Evolutionary conservation across 1,140 invertebrate species (phyloP).

Genomic region (Temnothorax nylanderi): DNA sequence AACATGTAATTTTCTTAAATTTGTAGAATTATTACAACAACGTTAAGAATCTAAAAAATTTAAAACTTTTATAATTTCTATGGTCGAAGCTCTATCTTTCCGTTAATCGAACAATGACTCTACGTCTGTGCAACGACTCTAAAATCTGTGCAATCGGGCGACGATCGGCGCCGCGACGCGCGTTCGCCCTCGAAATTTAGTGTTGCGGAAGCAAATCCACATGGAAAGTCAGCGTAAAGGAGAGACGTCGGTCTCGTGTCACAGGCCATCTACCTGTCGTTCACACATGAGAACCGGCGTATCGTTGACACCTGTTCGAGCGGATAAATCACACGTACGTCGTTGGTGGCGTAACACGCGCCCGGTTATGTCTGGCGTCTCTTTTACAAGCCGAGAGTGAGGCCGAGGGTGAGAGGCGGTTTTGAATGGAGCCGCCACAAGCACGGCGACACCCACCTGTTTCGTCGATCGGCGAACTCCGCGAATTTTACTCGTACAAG

Average conservation of each 20-base stretch:
- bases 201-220: background rate
- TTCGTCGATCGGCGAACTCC: slow-evolving; percentile 20
- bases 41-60: background rate
- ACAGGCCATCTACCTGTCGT: slow-evolving; percentile 62
- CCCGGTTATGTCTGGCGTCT: slow-evolving; percentile 34
- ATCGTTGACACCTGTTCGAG: slow-evolving; percentile 65
- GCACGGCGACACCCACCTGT: slow-evolving; percentile 35
- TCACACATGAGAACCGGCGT: slow-evolving; percentile 70
- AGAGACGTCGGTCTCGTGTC: slow-evolving; percentile 26
- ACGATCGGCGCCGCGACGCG: no score
- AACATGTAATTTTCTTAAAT: background rate
- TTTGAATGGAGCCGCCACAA: slow-evolving; percentile 36
- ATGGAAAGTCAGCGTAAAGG: background rate
- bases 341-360: slow-evolving; percentile 5
- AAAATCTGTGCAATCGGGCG: background rate
- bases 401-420: slow-evolving; percentile 13
- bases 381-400: slow-evolving; percentile 26
- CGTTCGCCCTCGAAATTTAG: background rate
- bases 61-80: background rate
- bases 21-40: background rate
- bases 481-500: slow-evolving; percentile 16
- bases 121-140: no score
- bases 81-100: background rate
- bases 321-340: slow-evolving; percentile 37
- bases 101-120: background rate